Conservation (phyloP, 2,797 vertebrate genomes). For the Poecilia velifera region DNA sequence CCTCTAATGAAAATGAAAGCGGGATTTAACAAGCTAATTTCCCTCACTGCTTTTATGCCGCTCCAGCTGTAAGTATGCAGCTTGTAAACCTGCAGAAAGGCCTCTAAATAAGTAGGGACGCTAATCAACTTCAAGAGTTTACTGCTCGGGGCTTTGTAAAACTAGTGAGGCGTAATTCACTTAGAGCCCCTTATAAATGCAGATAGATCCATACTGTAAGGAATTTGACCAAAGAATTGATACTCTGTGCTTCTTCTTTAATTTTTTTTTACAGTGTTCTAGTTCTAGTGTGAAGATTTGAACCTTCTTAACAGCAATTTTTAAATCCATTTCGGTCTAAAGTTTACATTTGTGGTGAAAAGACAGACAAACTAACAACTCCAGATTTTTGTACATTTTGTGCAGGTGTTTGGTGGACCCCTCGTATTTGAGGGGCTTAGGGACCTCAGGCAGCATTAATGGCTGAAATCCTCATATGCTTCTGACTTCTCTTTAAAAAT, state of each 20-base stretch:
- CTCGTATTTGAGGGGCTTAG: background rate
- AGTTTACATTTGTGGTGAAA: background rate
- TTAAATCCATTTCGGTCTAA: background rate
- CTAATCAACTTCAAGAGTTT: slow-evolving; percentile 26
- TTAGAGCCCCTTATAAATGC: background rate
- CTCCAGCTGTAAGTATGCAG: slow-evolving; percentile 34
- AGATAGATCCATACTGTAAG: background rate
- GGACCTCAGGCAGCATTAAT: background rate
- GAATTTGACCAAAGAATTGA: background rate
- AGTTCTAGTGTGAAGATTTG: background rate
- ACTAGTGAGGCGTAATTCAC: background rate
- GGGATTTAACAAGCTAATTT: slow-evolving; percentile 30
- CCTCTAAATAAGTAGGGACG: slow-evolving; percentile 16
- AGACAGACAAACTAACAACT: background rate
- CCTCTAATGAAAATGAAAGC: slow-evolving; percentile 37
- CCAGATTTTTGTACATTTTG: background rate
- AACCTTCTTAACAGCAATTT: background rate
- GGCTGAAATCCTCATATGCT: background rate
- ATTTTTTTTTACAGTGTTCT: background rate
- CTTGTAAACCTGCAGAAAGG: slow-evolving; percentile 30
- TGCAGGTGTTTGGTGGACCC: background rate
- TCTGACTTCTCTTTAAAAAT: background rate
- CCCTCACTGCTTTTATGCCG: slow-evolving; percentile 39
- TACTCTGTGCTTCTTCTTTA: too few species aligned
- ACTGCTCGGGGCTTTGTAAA: background rate